Evolutionary conservation across 2,888 invertebrate species (phyloP).

Genomic region (Bibio marci): DNA sequence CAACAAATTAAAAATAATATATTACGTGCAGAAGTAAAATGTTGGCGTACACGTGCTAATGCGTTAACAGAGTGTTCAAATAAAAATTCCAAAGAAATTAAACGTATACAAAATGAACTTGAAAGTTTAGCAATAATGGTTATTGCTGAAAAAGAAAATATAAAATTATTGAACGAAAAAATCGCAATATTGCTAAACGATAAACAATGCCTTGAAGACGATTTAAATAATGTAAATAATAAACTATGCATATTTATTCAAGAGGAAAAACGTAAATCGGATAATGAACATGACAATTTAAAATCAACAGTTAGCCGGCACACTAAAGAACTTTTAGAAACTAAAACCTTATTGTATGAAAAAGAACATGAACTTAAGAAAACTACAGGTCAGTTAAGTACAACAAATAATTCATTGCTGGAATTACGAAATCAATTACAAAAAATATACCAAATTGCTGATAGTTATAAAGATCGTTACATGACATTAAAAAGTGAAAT

Average conservation of each 20-base stretch:
- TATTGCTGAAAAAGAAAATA: slow-evolving; percentile 54
- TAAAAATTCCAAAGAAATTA: slow-evolving; percentile 84
- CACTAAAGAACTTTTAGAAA: too few species aligned
- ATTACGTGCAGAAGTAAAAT: slow-evolving; percentile 60
- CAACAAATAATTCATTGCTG: slow-evolving; percentile 46
- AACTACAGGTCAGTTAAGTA: slow-evolving; percentile 44
- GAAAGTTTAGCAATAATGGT: slow-evolving; percentile 64
- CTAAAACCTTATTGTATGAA: slow-evolving; percentile 38
- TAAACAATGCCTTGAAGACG: slow-evolving; percentile 49
- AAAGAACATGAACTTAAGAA: slow-evolving; percentile 43
- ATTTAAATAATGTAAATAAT: slow-evolving; percentile 39
- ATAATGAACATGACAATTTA: slow-evolving; percentile 43
- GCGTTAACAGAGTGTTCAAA: slow-evolving; percentile 78
- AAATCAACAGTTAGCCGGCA: too few species aligned
- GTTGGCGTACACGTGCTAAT: slow-evolving; percentile 76
- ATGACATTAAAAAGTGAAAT: slow-evolving; percentile 13
- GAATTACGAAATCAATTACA: slow-evolving; percentile 53
- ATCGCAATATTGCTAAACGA: slow-evolving; percentile 41
- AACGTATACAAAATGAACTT: slow-evolving; percentile 62
- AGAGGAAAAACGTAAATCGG: slow-evolving; percentile 45
- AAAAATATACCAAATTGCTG: slow-evolving; percentile 73
- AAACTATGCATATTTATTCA: slow-evolving; percentile 38
- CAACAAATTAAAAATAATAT: slow-evolving; percentile 60
- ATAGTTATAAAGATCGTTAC: slow-evolving; percentile 33
- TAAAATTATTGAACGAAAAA: slow-evolving; percentile 51